Conservation (phyloP, 2,888 invertebrate species). For the Apotomis turbidana region DNA sequence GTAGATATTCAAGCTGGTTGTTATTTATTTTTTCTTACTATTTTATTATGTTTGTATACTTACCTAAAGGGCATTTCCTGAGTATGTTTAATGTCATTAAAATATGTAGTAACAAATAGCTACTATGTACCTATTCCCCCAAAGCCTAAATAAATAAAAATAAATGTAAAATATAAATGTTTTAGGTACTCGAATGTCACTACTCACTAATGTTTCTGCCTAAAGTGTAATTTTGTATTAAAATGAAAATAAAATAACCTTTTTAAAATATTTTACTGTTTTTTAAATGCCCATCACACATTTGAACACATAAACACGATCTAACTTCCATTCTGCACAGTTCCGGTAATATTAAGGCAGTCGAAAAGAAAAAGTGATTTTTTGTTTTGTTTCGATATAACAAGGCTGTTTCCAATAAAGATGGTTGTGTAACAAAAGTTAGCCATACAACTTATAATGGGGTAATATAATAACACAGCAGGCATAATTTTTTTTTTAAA, state of each 20-base stretch:
- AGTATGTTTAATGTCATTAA: conserved; percentile 19
- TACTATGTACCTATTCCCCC: conserved; percentile 45
- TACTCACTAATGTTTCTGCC: conserved; percentile 32
- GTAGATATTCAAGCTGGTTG: conserved; percentile 39
- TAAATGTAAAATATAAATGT: conserved; percentile 19
- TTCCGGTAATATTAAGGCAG: too few relatives aligned
- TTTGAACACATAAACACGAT: not conserved
- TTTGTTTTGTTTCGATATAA: too few relatives aligned
- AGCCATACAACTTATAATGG: too few relatives aligned
- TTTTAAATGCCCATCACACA: not conserved
- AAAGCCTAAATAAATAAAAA: conserved; percentile 40
- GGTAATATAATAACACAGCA: too few relatives aligned
- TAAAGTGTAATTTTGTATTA: conserved; percentile 39
- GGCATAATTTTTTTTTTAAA: too few relatives aligned
- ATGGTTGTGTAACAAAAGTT: too few relatives aligned
- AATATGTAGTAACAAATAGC: conserved; percentile 22
- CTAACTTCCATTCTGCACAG: too few relatives aligned
- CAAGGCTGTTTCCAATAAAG: too few relatives aligned
- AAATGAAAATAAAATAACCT: conserved; percentile 37
- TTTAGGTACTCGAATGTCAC: conserved; percentile 19
- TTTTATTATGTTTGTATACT: conserved; percentile 28
- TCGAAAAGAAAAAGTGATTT: too few relatives aligned
- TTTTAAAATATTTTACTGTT: conserved; percentile 25
- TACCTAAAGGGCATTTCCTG: conserved; percentile 49
- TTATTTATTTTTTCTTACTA: conserved; percentile 50